Base-by-base conservation (phyloP, 2,888 invertebrate species). In the Holacanthella duospinosa region DNA sequence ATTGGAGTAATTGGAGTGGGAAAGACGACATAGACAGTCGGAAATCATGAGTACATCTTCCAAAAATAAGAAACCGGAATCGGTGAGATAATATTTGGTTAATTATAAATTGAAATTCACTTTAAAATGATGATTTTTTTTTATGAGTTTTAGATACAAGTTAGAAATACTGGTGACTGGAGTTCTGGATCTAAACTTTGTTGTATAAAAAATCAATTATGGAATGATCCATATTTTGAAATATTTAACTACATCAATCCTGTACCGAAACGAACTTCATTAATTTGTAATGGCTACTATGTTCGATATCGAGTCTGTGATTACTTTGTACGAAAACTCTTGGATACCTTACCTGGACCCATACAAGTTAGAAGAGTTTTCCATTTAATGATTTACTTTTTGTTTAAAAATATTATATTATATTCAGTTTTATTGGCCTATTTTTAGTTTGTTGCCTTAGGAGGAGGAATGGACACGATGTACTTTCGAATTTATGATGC, bases 121-220 rank as follows among this genome's bases (percentile, higher is more conserved):
- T n/a, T n/a, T n/a, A n/a, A n/a, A n/a, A n/a, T n/a, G n/a, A n/a
- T n/a, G n/a, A n/a, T n/a, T n/a, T n/a, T n/a, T n/a, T n/a, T n/a
- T n/a, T n/a, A 21, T 48, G 21, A 48, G 21, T 9, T 48, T 48
- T 21, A 68, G 68, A 63, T 55, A 19, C 70, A 68, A 60, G 71
- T 70, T 21, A 59, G 68, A 24, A 62, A 65, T 48, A 72, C 72
- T 1, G 72, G 72, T n/a, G 70, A 72, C 44, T 72, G 70, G 70
- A 72, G 72, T 60, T 59, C 68, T 1, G 72, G 69, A 36, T 70
- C 70, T 0, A 72, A 72, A 59, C 55, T 70, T 19, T 67, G 67
- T 1, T 60, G 67, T 21, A 70, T 72, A 29, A 43, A 55, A 53
- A 68, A 66, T 66, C 68, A 70, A 19, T 70, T 70, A 29, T 72